Base-by-base conservation (phyloP, 2,113 vertebrate genomes). In the Cebidichthys violaceus region DNA sequence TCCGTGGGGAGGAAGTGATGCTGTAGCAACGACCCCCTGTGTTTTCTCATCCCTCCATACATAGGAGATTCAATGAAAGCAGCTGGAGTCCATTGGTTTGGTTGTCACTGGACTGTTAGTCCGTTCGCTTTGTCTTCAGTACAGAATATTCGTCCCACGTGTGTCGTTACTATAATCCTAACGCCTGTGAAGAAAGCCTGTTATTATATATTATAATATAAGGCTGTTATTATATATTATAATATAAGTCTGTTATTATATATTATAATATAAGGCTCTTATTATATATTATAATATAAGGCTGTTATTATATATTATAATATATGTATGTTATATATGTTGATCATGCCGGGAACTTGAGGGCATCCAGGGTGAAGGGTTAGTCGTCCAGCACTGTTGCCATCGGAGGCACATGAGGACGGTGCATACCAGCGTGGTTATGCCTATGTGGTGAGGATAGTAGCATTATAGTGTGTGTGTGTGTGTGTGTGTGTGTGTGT, bases 331-430 rank as follows among this genome's bases (percentile, higher is more conserved):
- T n/a, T n/a, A n/a, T n/a, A n/a, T n/a, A n/a, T n/a, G n/a, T n/a
- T 79, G 85, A 89, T 89, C 70, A 84, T 73, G 68, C 55, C 24
- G 37, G 31, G 17, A 14, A 20, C 10, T 9, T 17, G 43, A 52
- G 70, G 55, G 68, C 52, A 68, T 41, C 61, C 35, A 67, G 33
- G 6, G 33, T 66, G 9, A 62, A 24, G n/a, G n/a, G 47, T 70
- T 70, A 71, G 20, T 54, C 14, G 6, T 64, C 55, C n/a, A 66
- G 4, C 9, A 39, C 29, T 22, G 39, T 31, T 67, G 3, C 54
- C 27, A 55, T 3, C 43, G 1, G 71, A 70, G n/a, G 18, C 3
- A 54, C 18, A 37, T 15, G 66, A 54, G n/a, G 70, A 54, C 20
- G 8, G 10, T 45, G 33, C 4, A 62, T 7, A 15, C 41, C 13